Evolutionary conservation across 92 coral and sea anemone genomes (phyloP), one percentile per base, ranked within the genome.

Genomic region (Zoanthus solanderi): DNA sequence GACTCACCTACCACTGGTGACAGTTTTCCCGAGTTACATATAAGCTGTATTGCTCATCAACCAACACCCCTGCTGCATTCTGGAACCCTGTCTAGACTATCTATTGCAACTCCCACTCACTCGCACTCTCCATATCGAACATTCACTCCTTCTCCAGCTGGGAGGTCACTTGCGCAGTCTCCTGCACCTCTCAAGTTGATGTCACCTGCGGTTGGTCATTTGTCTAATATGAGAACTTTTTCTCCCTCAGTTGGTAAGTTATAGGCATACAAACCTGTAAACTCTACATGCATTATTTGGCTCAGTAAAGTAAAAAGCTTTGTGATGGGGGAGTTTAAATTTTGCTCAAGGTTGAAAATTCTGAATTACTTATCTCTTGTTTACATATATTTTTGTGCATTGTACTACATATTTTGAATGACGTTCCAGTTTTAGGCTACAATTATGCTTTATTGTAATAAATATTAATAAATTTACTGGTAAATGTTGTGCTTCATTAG

Each of bases 21-120:
- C 18, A 83, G 78, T 16, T 89, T 88, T 6, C 85, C 93, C 3
- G 96, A 92, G 83, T 63, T 90, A 11, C 91, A 87, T 34, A 71
- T 76, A 11, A 76, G 93, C 47, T 46, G 85, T 68, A 87, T 84
- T 68, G 88, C 85, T 37, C 96, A 93, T 57, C 93, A 92, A 65
- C 98, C 96, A 7, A 93, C 98, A 18, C 98, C 98, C 32, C 71
- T 96, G 44, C 81, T 95, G 28, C 86, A 91, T 50, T 90, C 94
- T 52, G 98, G 89, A 11, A 94, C 96, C 66, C 95, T 95, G 72
- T 96, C 98, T 0, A 88, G 99, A 32, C 84, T 96, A 23, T 96
- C 98, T 13, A 83, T 86, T 34, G 96, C 95, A 60, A 92, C 99
- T 16, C 98, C 99, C 53, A 93, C 95, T 28, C 94, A 90, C 73